A percentile compares a stretch with the other conserved stretches of the same genome.
These are phyloP conservation scores for Numenius phaeopus DNA, from an alignment of 2,797 vertebrate species.

Conservation along the genomic window DNA sequence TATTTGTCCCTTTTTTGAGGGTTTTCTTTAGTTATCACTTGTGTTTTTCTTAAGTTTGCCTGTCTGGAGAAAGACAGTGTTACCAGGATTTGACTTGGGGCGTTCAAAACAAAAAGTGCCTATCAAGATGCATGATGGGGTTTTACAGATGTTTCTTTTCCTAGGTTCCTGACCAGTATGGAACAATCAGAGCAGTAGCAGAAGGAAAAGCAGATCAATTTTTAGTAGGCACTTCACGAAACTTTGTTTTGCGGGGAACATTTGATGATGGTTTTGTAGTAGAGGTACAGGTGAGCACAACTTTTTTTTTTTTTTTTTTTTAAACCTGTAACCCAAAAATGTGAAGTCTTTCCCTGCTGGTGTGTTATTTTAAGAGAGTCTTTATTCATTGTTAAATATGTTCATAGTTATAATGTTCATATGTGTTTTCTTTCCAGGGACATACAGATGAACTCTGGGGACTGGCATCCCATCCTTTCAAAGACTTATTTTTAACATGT, in stretches of 20 bases:
- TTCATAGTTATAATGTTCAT: background rate
- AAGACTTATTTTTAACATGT: slow-evolving; percentile 91
- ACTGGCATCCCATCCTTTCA: slow-evolving; percentile 93
- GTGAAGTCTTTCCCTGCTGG: background rate
- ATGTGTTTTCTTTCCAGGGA: slow-evolving; percentile 82
- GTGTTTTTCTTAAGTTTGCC: background rate
- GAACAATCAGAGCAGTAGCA: slow-evolving; percentile 93
- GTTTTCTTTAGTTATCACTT: background rate
- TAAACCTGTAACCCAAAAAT: background rate
- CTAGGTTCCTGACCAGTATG: slow-evolving; percentile 96
- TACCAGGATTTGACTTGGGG: background rate
- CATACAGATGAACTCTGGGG: slow-evolving; percentile 99
- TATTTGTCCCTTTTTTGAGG: background rate
- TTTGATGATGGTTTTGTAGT: slow-evolving; percentile 95
- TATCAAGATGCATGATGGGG: background rate
- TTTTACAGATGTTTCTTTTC: slow-evolving; percentile 7
- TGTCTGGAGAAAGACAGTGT: background rate
- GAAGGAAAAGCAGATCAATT: slow-evolving; percentile 95
- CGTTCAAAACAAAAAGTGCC: background rate
- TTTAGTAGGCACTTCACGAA: slow-evolving; percentile 93
- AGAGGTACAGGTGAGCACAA: slow-evolving; percentile 91
- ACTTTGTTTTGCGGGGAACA: slow-evolving; percentile 94
- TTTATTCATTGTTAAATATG: background rate
- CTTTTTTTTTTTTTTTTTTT: background rate
- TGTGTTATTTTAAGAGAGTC: background rate